phyloP scores from a whole-genome alignment of 2,797 vertebrate species.

The Macrochelys suwanniensis region DNA sequence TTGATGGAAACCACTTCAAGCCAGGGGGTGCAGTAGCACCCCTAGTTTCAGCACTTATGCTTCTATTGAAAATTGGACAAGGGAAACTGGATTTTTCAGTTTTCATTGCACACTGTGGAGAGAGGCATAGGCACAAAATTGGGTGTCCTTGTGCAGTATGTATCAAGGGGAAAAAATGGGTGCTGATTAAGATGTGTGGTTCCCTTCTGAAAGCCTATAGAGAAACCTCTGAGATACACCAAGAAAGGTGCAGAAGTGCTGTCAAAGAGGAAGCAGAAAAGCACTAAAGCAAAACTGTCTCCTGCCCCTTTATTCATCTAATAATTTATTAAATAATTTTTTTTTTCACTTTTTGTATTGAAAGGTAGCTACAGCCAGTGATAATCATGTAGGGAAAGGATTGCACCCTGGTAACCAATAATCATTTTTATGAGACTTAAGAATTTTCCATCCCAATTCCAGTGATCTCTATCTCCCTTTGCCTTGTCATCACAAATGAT shows the following conservation, averaged over 20 bases:
- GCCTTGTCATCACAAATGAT: neutral
- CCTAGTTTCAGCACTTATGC: too few species aligned
- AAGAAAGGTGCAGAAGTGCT: neutral
- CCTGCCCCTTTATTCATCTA: neutral
- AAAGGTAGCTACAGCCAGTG: too few species aligned
- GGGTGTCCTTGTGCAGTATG: neutral
- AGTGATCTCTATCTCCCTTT: neutral
- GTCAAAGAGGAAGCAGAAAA: neutral
- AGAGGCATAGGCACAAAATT: neutral
- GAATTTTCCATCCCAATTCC: neutral
- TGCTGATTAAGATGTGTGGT: too few species aligned
- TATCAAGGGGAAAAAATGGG: too few species aligned
- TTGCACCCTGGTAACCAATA: too few species aligned
- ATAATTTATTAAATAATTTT: neutral
- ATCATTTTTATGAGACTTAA: neutral
- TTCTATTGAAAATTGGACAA: too few species aligned
- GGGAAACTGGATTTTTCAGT: too few species aligned
- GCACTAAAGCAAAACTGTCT: neutral
- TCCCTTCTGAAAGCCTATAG: too few species aligned
- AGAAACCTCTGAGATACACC: neutral
- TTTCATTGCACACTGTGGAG: neutral
- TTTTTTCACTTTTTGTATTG: neutral
- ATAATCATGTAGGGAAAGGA: too few species aligned
- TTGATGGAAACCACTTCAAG: too few species aligned
- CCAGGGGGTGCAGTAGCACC: too few species aligned